Conservation (phyloP, 2,888 invertebrate genomes). For the Drosophila recens region DNA sequence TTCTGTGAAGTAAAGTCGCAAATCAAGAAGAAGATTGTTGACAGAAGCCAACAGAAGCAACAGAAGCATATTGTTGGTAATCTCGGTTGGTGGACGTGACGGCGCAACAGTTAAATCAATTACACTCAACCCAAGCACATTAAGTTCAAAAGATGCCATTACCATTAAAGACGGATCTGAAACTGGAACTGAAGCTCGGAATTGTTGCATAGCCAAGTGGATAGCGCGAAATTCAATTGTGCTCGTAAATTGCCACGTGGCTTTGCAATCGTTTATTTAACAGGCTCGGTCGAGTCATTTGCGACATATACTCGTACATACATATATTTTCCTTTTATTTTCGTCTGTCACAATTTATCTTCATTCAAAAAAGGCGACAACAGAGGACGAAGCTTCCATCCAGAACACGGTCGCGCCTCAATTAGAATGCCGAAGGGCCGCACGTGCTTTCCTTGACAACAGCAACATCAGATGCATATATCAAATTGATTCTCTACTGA, state of each 20-base stretch:
- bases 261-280: conserved; percentile 36
- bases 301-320: conserved; percentile 5
- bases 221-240: conserved; percentile 45
- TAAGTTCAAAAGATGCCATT: conserved; percentile 32
- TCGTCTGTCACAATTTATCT: conserved; percentile 59
- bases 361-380: conserved; percentile 47
- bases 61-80: conserved; percentile 11
- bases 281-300: conserved; percentile 24
- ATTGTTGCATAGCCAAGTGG: conserved; percentile 27
- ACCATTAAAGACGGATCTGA: conserved; percentile 10
- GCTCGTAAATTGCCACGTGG: conserved; percentile 46
- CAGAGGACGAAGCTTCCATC: no score
- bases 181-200: neutral
- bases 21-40: conserved; percentile 6
- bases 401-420: conserved; percentile 37
- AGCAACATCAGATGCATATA: conserved; percentile 39
- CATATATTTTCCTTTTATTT: conserved; percentile 15
- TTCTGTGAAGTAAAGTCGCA: conserved; percentile 3
- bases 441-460: conserved; percentile 5
- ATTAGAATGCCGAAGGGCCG: conserved; percentile 40
- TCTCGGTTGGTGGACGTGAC: conserved; percentile 24
- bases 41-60: neutral
- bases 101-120: conserved; percentile 36
- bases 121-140: conserved; percentile 14
- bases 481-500: conserved; percentile 57